These are phyloP conservation scores for Pagetopsis macropterus DNA, from an alignment of 2,797 vertebrate genomes.

Conservation along the genomic window DNA sequence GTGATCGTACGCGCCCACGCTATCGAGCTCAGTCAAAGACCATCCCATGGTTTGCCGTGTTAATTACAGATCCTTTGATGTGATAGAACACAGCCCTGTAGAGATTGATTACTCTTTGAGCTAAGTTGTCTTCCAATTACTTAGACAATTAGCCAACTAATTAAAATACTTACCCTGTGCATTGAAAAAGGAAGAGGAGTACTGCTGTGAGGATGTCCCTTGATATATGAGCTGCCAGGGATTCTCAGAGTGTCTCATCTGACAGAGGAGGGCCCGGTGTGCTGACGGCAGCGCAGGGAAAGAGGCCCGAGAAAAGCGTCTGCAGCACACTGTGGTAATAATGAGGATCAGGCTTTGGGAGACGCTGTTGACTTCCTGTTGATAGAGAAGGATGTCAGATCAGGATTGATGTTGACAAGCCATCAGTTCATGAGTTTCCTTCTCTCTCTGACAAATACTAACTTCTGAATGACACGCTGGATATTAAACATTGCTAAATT, in stretches of 20 bases:
- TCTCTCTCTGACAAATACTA: constrained; percentile 35
- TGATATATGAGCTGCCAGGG: constrained; percentile 92
- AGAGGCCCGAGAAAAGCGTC: constrained; percentile 46
- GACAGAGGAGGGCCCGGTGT: constrained; percentile 70
- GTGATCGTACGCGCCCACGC: constrained; percentile 78
- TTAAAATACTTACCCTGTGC: constrained; percentile 99
- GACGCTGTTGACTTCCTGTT: constrained; percentile 50
- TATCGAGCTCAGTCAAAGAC: constrained; percentile 82
- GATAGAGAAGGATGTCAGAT: constrained; percentile 57
- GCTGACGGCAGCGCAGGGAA: constrained; percentile 53
- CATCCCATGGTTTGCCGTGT: constrained; percentile 89
- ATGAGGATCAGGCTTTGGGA: constrained; percentile 53
- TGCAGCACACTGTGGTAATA: constrained; percentile 42
- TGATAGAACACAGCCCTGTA: constrained; percentile 98
- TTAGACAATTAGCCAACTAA: constrained; percentile 99
- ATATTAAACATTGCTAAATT: constrained; percentile 59
- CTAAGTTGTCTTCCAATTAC: constrained; percentile 99
- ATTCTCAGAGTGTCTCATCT: constrained; percentile 78
- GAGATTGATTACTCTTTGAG: constrained; percentile 99
- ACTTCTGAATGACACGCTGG: constrained; percentile 60
- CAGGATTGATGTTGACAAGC: constrained; percentile 46
- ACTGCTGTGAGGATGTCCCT: constrained; percentile 85
- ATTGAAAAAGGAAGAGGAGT: constrained; percentile 93
- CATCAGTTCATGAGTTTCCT: constrained; percentile 41
- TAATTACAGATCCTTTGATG: constrained; percentile 99